phyloP scores from a whole-genome alignment of 2,888 invertebrate species.

The Apamea epomidion region DNA sequence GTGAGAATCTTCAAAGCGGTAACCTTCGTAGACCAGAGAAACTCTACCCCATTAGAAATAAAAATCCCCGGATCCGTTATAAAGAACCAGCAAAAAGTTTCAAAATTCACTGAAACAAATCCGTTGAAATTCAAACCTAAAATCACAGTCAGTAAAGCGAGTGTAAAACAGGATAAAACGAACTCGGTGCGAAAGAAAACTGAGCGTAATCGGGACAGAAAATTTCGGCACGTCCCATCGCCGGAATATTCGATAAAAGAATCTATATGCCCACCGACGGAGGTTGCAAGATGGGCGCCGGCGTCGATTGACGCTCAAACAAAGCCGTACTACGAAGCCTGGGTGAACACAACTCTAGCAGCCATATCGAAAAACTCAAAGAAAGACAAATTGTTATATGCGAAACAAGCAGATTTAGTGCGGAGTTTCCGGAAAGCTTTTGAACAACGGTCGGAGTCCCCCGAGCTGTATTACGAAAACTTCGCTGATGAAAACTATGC shows the following conservation, averaged over 20 bases:
- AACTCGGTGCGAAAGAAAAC: constrained; percentile 39
- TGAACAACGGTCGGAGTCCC: constrained; percentile 64
- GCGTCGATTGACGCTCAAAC: constrained; percentile 74
- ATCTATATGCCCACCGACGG: constrained; percentile 73
- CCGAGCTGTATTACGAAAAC: constrained; percentile 75
- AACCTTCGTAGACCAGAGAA: constrained; percentile 74
- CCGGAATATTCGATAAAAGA: constrained; percentile 17
- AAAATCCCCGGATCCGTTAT: constrained; percentile 69
- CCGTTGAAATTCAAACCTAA: constrained; percentile 40
- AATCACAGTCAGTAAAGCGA: constrained; percentile 24
- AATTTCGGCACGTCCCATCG: constrained; percentile 26
- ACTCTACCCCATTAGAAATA: constrained; percentile 68
- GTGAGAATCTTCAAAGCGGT: constrained; percentile 77
- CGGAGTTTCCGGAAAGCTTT: constrained; percentile 68
- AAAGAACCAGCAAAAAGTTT: constrained; percentile 56
- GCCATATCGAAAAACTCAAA: constrained; percentile 74
- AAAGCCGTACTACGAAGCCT: constrained; percentile 84
- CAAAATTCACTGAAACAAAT: constrained; percentile 50
- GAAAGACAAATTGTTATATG: constrained; percentile 65
- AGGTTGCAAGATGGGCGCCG: constrained; percentile 83
- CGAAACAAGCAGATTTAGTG: constrained; percentile 56
- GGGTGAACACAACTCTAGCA: constrained; percentile 81
- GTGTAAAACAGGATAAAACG: constrained; percentile 36
- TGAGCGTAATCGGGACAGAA: constrained; percentile 27
- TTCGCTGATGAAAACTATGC: constrained; percentile 77